Conservation (phyloP, 2,888 invertebrate genomes). For the Sphecodes monilicornis region DNA sequence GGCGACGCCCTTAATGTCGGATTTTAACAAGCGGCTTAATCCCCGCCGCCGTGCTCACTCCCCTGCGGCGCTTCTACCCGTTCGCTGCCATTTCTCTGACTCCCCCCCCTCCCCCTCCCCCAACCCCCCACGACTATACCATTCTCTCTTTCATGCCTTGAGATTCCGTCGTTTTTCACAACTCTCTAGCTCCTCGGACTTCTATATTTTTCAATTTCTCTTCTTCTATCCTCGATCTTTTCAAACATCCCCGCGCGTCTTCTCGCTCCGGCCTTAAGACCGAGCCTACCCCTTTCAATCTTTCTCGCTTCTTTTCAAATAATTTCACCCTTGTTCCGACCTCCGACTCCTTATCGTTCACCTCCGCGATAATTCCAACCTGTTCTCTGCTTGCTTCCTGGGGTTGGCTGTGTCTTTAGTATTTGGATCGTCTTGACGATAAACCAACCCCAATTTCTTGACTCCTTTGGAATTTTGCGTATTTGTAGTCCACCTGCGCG, state of each 20-base stretch:
- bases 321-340: not conserved
- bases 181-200: conserved; percentile 1
- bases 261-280: not conserved
- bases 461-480: not conserved
- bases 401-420: not conserved
- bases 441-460: not conserved
- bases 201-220: conserved; percentile 1
- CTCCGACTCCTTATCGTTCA: not conserved
- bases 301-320: conserved; percentile 6
- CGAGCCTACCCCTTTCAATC: conserved; percentile 3
- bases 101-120: not conserved
- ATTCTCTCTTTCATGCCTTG: conserved; percentile 20
- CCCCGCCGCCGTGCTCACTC: conserved; percentile 30
- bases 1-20: conserved; percentile 75
- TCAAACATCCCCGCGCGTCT: not conserved
- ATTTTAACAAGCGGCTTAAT: conserved; percentile 72
- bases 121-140: conserved; percentile 8
- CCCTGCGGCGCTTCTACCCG: not conserved
- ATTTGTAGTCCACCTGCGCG: not conserved
- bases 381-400: not conserved
- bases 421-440: not conserved
- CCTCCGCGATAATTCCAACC: not conserved
- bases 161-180: conserved; percentile 1
- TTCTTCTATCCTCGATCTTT: conserved; percentile 6
- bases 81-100: not conserved